These are phyloP conservation scores for Tylochromis polylepis DNA, from an alignment of 2,113 vertebrate species.

Conservation along the genomic window DNA sequence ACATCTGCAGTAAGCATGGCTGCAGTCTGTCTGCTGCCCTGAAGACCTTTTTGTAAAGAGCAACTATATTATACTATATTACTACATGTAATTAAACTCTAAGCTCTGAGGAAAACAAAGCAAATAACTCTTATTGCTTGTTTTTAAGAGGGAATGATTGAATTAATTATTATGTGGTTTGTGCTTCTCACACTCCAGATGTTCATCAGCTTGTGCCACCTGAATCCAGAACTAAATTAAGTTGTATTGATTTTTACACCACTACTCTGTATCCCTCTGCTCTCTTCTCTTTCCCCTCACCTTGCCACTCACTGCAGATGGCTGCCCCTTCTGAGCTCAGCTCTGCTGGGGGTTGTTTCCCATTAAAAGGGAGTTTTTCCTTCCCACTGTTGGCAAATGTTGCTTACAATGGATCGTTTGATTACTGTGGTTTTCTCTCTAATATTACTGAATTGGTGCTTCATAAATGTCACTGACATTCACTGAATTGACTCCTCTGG, in stretches of 20 bases:
- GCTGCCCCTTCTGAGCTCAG: not conserved
- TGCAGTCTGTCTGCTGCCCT: not conserved
- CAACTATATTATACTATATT: no score
- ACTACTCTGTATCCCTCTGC: not conserved
- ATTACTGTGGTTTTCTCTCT: not conserved
- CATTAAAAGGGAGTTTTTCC: not conserved
- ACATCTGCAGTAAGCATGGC: not conserved
- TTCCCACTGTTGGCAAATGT: not conserved
- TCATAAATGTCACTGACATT: not conserved
- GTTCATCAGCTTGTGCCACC: not conserved
- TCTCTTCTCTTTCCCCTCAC: not conserved
- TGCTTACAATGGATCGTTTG: not conserved
- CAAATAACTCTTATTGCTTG: not conserved
- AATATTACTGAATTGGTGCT: not conserved
- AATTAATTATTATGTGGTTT: not conserved
- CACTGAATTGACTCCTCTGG: not conserved
- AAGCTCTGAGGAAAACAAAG: not conserved
- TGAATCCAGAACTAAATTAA: not conserved
- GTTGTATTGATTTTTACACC: not conserved
- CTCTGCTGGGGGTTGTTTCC: not conserved
- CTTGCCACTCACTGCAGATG: not conserved
- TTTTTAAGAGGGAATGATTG: not conserved
- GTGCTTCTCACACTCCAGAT: not conserved
- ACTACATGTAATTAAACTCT: not conserved
- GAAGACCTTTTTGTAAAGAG: not conserved